phyloP scores from a whole-genome alignment of 35 echinoderm and acorn worm genomes.

The Chiridota heheva region DNA sequence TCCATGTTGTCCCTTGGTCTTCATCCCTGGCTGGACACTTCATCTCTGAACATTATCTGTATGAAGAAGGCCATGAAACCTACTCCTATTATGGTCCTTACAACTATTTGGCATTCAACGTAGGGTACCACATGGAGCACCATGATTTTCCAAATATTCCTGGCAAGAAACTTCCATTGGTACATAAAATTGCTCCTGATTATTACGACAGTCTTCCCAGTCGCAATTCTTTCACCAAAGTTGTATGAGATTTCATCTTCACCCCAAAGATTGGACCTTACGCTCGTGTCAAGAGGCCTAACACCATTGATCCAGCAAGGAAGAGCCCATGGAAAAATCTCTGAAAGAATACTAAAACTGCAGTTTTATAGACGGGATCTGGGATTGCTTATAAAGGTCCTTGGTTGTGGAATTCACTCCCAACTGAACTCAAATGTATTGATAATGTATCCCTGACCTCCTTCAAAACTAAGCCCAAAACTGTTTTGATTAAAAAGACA shows the following conservation, averaged over 20 bases:
- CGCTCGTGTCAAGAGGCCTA: slow-evolving; percentile 76
- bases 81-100: slow-evolving; percentile 94
- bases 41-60: slow-evolving; percentile 97
- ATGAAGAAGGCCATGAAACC: slow-evolving; percentile 85
- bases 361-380: too few relatives aligned
- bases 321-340: slow-evolving; percentile 88
- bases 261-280: slow-evolving; percentile 76
- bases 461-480: too few relatives aligned
- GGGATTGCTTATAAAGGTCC: too few relatives aligned
- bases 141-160: slow-evolving; percentile 99
- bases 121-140: slow-evolving; percentile 99
- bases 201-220: slow-evolving; percentile 78
- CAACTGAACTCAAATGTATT: too few relatives aligned
- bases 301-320: slow-evolving; percentile 72
- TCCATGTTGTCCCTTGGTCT: slow-evolving; percentile 81
- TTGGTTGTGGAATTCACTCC: too few relatives aligned
- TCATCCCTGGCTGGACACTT: slow-evolving; percentile 99
- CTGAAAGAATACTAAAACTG: too few relatives aligned
- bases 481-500: too few relatives aligned
- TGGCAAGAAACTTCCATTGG: slow-evolving; percentile 79
- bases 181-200: slow-evolving; percentile 98
- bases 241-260: slow-evolving; percentile 93
- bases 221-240: slow-evolving; percentile 76
- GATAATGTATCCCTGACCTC: too few relatives aligned
- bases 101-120: slow-evolving; percentile 96